Evolutionary conservation across 2,113 vertebrate genomes (phyloP).

Genomic region (Nothocercus julius): DNA sequence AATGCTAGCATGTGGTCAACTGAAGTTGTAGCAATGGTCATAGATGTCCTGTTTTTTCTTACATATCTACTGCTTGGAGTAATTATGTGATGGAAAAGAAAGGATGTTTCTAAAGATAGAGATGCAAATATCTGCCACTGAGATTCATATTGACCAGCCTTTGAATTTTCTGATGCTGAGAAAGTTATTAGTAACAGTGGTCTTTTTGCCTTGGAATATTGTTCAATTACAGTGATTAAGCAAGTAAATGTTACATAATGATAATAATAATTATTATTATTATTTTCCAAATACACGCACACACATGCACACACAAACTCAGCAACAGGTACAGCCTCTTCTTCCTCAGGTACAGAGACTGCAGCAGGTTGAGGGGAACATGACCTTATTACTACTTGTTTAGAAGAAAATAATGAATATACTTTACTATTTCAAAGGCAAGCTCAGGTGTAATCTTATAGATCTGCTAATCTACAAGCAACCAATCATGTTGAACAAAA

Average conservation of each 20-base stretch:
- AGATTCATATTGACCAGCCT: not conserved
- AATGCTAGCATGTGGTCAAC: not conserved
- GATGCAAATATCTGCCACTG: not conserved
- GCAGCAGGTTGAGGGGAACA: not conserved
- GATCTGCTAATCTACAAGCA: not conserved
- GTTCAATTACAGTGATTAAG: too few relatives aligned
- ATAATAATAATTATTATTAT: not conserved
- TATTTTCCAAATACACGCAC: not conserved
- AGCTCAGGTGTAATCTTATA: not conserved
- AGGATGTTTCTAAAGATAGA: not conserved
- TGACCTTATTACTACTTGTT: not conserved
- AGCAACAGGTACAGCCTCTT: not conserved
- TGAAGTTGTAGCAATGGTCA: not conserved
- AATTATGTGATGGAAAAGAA: not conserved
- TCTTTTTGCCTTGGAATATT: not conserved
- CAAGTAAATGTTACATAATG: not conserved
- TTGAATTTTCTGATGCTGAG: not conserved
- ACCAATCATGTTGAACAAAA: not conserved
- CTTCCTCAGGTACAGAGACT: not conserved
- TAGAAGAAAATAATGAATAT: not conserved
- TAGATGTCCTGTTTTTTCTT: not conserved
- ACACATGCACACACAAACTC: not conserved
- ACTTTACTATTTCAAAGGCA: not conserved
- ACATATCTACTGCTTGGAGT: not conserved
- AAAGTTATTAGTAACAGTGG: not conserved